These are phyloP conservation scores for Drosophila incognita DNA, from an alignment of 2,888 invertebrate genomes.

Conservation along the genomic window DNA sequence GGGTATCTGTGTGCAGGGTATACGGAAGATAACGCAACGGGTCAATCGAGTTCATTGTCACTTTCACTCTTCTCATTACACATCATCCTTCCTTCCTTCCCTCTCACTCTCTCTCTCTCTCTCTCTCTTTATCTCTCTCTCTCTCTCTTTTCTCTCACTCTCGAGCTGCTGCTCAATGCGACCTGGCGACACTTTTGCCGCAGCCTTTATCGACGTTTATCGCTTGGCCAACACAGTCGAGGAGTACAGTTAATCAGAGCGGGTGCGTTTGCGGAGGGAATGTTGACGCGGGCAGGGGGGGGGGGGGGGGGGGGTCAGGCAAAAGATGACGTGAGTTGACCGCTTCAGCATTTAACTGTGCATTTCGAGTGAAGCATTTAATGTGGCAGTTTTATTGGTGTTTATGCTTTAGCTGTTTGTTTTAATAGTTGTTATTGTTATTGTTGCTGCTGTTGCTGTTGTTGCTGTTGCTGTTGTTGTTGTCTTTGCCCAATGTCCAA, in stretches of 20 bases:
- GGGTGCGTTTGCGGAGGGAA: not conserved
- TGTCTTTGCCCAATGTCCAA: constrained; percentile 19
- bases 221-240: constrained; percentile 7
- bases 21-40: constrained; percentile 56
- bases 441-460: not conserved
- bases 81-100: not conserved
- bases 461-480: not conserved
- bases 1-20: constrained; percentile 22
- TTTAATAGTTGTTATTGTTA: constrained; percentile 8
- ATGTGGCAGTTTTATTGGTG: constrained; percentile 23
- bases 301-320: not conserved
- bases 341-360: constrained; percentile 56
- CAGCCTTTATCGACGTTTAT: constrained; percentile 40
- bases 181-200: constrained; percentile 34
- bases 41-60: constrained; percentile 84
- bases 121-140: not conserved
- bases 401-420: constrained; percentile 29
- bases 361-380: constrained; percentile 44
- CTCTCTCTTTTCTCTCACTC: not conserved
- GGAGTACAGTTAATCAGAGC: constrained; percentile 33
- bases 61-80: constrained; percentile 76
- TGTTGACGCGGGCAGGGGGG: not conserved
- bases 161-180: not conserved
- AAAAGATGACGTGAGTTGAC: constrained; percentile 38
- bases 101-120: not conserved